Percentiles rank a stretch among this genome's conserved stretches.
Evolutionary conservation across 2,113 vertebrate species (phyloP).

Genomic region (Jaculus jaculus): DNA sequence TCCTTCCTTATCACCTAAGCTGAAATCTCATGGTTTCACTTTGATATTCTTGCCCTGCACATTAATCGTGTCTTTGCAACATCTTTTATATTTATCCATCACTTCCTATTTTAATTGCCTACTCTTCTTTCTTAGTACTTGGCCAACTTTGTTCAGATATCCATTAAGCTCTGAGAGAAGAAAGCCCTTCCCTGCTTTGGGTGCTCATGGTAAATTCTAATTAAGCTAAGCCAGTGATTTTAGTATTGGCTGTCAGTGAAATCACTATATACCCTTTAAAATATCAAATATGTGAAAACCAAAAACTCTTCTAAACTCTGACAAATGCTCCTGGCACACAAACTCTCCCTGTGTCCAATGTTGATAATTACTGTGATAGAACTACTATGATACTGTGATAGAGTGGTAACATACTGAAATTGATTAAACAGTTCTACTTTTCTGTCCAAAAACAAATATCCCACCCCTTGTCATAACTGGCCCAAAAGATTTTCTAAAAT

Average conservation of each 20-base stretch:
- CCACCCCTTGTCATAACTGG: neutral
- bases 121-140: neutral
- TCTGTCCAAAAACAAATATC: neutral
- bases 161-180: conserved; percentile 4
- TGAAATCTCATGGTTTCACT: conserved; percentile 20
- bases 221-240: conserved; percentile 46
- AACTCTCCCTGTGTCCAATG: neutral
- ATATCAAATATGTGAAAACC: neutral
- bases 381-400: neutral
- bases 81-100: neutral
- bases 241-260: neutral
- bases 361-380: neutral
- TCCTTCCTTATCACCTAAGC: conserved; percentile 13
- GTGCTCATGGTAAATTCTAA: neutral
- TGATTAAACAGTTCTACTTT: neutral
- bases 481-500: neutral
- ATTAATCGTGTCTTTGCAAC: neutral
- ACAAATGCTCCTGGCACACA: neutral
- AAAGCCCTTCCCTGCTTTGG: neutral
- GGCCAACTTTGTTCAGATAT: neutral
- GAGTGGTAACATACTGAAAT: neutral
- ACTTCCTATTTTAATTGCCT: conserved; percentile 14
- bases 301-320: neutral
- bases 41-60: neutral
- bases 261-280: neutral